phyloP scores from a whole-genome alignment of 2,888 invertebrate genomes.

The Drosophila neonasuta region DNA sequence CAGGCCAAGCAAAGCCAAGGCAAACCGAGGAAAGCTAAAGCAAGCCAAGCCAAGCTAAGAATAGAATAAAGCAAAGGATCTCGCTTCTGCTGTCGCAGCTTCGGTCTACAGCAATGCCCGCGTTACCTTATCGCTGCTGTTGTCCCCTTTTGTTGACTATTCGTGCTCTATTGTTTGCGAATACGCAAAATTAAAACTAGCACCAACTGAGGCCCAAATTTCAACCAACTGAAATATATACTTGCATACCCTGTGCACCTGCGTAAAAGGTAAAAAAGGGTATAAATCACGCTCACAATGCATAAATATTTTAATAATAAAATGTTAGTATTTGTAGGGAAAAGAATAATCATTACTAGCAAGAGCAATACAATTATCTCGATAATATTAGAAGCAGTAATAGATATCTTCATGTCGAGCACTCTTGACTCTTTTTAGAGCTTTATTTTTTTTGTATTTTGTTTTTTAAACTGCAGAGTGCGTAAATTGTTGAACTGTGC shows the following conservation, averaged over 20 bases:
- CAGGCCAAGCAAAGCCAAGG: conserved; percentile 12
- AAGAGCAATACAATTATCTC: not conserved
- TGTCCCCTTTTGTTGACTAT: conserved; percentile 67
- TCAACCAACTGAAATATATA: conserved; percentile 37
- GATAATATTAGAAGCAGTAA: not conserved
- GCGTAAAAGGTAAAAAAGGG: no score
- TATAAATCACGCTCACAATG: not conserved
- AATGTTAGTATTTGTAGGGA: not conserved
- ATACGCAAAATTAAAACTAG: conserved; percentile 71
- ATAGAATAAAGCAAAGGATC: conserved; percentile 9
- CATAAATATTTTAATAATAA: not conserved
- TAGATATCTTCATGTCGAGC: conserved; percentile 4
- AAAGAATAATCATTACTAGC: not conserved
- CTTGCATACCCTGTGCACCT: conserved; percentile 36
- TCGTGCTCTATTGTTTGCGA: conserved; percentile 71
- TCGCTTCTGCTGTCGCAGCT: not conserved
- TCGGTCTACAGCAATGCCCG: conserved; percentile 39
- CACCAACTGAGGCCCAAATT: conserved; percentile 32
- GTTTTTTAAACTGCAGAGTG: conserved; percentile 32
- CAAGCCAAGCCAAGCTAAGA: conserved; percentile 16
- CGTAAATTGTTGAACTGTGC: conserved; percentile 48
- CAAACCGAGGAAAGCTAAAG: not conserved
- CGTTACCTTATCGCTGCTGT: conserved; percentile 57
- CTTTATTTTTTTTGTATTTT: not conserved
- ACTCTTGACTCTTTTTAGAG: not conserved